A percentile compares a stretch with the other conserved stretches of the same genome.
These are phyloP conservation scores for Allobates femoralis DNA, from an alignment of 2,797 vertebrate species.

Conservation along the genomic window DNA sequence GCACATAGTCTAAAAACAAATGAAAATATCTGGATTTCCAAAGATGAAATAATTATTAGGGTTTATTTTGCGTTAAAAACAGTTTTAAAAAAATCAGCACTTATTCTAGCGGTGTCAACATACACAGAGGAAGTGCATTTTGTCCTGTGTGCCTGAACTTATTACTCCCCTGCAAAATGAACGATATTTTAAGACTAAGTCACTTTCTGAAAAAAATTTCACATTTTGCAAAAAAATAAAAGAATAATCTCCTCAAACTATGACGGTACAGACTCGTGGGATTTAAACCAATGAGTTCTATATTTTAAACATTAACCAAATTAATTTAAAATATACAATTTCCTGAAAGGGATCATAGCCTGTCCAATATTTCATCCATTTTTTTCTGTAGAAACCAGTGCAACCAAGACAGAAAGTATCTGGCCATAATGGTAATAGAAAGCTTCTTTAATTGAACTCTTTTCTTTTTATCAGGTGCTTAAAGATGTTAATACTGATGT, in stretches of 20 bases:
- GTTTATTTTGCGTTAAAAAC: slow-evolving; percentile 5
- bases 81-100: slow-evolving; percentile 13
- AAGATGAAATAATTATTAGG: slow-evolving; percentile 1
- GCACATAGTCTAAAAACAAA: slow-evolving; percentile 10
- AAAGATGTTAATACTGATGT: slow-evolving; percentile 65
- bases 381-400: neutral
- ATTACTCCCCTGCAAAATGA: too few relatives aligned
- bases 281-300: neutral
- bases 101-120: neutral
- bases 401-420: neutral
- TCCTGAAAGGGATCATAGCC: neutral
- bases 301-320: slow-evolving; percentile 8
- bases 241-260: neutral
- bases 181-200: neutral
- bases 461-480: slow-evolving; percentile 64
- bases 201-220: neutral
- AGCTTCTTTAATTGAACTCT: slow-evolving; percentile 62
- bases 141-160: too few relatives aligned
- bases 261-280: neutral
- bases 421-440: slow-evolving; percentile 44
- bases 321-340: slow-evolving; percentile 22
- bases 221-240: neutral
- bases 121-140: slow-evolving; percentile 40
- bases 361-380: slow-evolving; percentile 15
- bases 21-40: neutral